A percentile compares a stretch with the other conserved stretches of the same genome.
Conservation (phyloP, 2,113 vertebrate genomes). For the Lampris incognitus region DNA sequence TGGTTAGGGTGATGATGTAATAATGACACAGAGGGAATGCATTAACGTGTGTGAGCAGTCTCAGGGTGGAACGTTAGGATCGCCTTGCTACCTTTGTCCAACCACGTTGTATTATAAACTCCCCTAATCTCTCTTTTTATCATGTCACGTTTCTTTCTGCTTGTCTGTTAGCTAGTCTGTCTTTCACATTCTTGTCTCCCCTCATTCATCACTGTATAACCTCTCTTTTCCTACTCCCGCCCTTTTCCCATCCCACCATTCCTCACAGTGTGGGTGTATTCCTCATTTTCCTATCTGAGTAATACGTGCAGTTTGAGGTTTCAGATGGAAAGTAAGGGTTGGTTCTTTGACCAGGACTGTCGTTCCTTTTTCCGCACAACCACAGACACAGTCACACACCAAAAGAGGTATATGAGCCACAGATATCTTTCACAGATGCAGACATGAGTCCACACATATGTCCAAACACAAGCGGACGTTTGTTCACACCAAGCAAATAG, state of each 20-base stretch:
- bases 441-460: neutral
- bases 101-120: neutral
- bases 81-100: too few relatives aligned
- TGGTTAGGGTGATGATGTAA: slow-evolving; percentile 56
- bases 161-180: slow-evolving; percentile 37
- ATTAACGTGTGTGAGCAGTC: slow-evolving; percentile 51
- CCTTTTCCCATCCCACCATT: slow-evolving; percentile 7
- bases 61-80: slow-evolving; percentile 23
- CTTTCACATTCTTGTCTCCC: slow-evolving; percentile 10
- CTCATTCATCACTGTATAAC: slow-evolving; percentile 27
- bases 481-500: neutral
- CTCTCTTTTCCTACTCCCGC: slow-evolving; percentile 14
- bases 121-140: slow-evolving; percentile 30
- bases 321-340: slow-evolving; percentile 36
- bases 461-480: neutral
- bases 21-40: slow-evolving; percentile 58
- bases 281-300: slow-evolving; percentile 58
- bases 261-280: slow-evolving; percentile 33
- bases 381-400: neutral
- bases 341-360: slow-evolving; percentile 29
- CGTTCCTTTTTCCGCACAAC: slow-evolving; percentile 41
- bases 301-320: slow-evolving; percentile 58
- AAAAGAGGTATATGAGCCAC: slow-evolving; percentile 1
- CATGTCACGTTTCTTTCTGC: slow-evolving; percentile 8
- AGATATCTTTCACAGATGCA: neutral